Conservation (phyloP, 2,797 vertebrate genomes). For the Labroides dimidiatus region DNA sequence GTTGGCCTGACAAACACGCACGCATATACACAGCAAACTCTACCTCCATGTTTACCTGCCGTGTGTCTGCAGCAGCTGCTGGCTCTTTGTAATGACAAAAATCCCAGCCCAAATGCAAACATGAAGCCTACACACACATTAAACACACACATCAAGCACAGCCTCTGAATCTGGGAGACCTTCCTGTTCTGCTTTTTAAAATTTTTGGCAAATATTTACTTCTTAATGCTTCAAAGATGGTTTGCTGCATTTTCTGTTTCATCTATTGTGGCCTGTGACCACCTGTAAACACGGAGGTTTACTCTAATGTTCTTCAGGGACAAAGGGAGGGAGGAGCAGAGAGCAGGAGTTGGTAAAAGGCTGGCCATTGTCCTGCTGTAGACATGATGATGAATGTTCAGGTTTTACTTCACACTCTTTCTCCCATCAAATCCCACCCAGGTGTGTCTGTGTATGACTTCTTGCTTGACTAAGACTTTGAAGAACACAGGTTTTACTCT, state of each 20-base stretch:
- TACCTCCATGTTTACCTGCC: slow-evolving; percentile 38
- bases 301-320: slow-evolving; percentile 25
- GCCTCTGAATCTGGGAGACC: slow-evolving; percentile 52
- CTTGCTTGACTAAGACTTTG: slow-evolving; percentile 17
- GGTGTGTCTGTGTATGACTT: slow-evolving; percentile 16
- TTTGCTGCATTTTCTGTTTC: slow-evolving; percentile 42
- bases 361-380: slow-evolving; percentile 70
- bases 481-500: slow-evolving; percentile 19
- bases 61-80: slow-evolving; percentile 66
- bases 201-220: slow-evolving; percentile 63
- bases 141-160: not conserved
- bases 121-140: slow-evolving; percentile 10
- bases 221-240: slow-evolving; percentile 45
- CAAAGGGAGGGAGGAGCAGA: slow-evolving; percentile 14
- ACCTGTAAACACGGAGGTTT: slow-evolving; percentile 14
- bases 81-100: slow-evolving; percentile 58
- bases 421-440: slow-evolving; percentile 45
- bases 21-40: slow-evolving; percentile 12
- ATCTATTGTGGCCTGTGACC: slow-evolving; percentile 43
- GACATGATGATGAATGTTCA: slow-evolving; percentile 81
- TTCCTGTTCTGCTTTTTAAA: slow-evolving; percentile 36
- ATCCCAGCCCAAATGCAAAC: slow-evolving; percentile 33
- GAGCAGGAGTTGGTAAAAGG: not conserved
- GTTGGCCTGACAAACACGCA: slow-evolving; percentile 13
- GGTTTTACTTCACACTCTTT: slow-evolving; percentile 86